Evolutionary conservation across 2,797 vertebrate genomes (phyloP).

Genomic region (Champsocephalus esox): DNA sequence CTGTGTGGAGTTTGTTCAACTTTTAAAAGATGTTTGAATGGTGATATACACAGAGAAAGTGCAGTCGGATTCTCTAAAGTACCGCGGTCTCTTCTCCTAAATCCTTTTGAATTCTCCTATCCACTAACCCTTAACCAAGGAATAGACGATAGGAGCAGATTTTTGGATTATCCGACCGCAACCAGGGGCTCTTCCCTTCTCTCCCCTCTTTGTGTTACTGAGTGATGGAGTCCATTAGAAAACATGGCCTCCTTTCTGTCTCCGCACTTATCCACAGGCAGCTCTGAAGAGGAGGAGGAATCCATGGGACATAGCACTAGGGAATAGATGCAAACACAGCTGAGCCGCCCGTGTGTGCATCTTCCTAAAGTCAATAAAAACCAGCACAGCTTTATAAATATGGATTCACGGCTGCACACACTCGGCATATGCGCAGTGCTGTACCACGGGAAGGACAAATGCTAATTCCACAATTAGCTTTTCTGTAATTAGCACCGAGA

Average conservation of each 20-base stretch:
- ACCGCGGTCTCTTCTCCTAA: too few relatives aligned
- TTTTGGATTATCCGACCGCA: too few relatives aligned
- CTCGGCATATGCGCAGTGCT: constrained; percentile 50
- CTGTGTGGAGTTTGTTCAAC: too few relatives aligned
- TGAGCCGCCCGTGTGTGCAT: background rate
- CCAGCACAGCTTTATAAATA: constrained; percentile 32
- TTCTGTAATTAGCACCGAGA: constrained; percentile 81
- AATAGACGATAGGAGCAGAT: too few relatives aligned
- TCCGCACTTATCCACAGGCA: constrained; percentile 60
- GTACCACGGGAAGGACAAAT: constrained; percentile 57
- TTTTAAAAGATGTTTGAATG: too few relatives aligned
- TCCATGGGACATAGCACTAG: constrained; percentile 60
- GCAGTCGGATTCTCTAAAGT: too few relatives aligned
- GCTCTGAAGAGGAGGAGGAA: constrained; percentile 67
- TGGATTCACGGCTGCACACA: constrained; percentile 38
- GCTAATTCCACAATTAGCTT: constrained; percentile 79
- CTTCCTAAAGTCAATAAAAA: constrained; percentile 37
- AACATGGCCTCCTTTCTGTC: constrained; percentile 79
- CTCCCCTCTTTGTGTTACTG: constrained; percentile 67
- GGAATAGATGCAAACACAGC: constrained; percentile 48
- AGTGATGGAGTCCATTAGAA: constrained; percentile 84
- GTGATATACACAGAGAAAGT: too few relatives aligned
- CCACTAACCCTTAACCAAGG: too few relatives aligned
- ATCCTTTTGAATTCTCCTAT: too few relatives aligned
- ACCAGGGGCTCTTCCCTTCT: constrained; percentile 23